Evolutionary conservation across 2,113 vertebrate genomes (phyloP), one percentile per base, ranked within the genome.

Genomic region (Antigone vipio): DNA sequence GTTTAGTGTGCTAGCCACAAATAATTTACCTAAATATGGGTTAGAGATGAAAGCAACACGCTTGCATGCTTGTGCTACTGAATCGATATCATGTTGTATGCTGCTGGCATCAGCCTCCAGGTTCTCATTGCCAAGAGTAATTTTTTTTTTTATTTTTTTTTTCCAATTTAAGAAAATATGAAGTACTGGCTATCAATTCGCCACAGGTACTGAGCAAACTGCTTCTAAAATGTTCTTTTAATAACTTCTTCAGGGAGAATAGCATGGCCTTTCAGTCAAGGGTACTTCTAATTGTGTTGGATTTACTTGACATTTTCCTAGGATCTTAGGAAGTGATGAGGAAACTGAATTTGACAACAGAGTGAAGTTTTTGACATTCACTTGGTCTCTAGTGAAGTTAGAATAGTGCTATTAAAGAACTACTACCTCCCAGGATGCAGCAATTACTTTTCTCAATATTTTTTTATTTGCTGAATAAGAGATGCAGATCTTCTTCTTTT

Each of bases 291-390:
- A 95, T 95, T 97, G 84, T 95, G 45, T 94, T 97, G 92, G 52
- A 95, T 97, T 97, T 97, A 90, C 56, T 68, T 96, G 97, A 97
- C 94, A 96, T 97, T 97, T 98, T 97, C 69, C 82, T 94, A 86
- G 84, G 88, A 96, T 94, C 77, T 96, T 87, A 83, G 40, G 64
- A 95, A 91, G 55, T 86, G 77, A 96, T 86, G 71, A 97, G 63
- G 79, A 95, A 97, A 97, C 64, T 93, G 69, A 90, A 96, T 96
- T 96, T 98, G 93, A 97, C 91, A 97, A 93, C 88, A 86, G 96
- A 92, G n/a, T 90, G 71, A 92, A 92, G 52, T 88, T 98, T 96
- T 95, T 96, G 88, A 93, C 94, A 95, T 96, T 97, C 77, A 67
- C 23, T 92, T 84, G 35, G 68, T 95, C 88, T 96, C 91, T 87